Conservation (phyloP, 2,888 invertebrate species). For the Idaea dimidiata region DNA sequence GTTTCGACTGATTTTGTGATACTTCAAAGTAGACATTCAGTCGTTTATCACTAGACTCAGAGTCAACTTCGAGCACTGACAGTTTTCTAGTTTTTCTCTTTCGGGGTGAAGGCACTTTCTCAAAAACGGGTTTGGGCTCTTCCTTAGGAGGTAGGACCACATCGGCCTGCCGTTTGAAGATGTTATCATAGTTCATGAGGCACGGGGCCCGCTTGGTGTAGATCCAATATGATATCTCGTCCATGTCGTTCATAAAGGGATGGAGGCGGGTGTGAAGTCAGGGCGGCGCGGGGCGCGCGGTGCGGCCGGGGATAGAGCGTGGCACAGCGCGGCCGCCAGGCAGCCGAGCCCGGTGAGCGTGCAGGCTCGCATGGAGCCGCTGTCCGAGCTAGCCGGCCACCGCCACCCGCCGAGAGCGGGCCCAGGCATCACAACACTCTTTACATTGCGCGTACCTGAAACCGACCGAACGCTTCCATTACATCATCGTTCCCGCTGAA, state of each 20-base stretch:
- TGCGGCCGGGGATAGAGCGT: conserved; percentile 32
- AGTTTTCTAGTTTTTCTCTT: conserved; percentile 65
- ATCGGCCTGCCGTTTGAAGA: conserved; percentile 50
- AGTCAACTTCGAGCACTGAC: conserved; percentile 56
- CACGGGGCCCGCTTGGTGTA: conserved; percentile 72
- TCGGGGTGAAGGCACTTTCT: conserved; percentile 45
- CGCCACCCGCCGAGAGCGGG: conserved; percentile 17
- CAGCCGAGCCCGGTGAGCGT: conserved; percentile 37
- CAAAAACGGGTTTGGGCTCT: conserved; percentile 38
- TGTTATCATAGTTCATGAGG: conserved; percentile 65
- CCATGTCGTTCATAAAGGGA: conserved; percentile 74
- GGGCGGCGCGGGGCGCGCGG: conserved; percentile 15
- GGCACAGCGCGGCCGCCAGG: conserved; percentile 45
- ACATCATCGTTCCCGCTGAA: background rate
- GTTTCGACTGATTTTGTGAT: conserved; percentile 44
- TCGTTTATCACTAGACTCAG: conserved; percentile 48
- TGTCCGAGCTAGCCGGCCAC: conserved; percentile 28
- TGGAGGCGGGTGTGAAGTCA: conserved; percentile 19
- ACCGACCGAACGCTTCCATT: background rate
- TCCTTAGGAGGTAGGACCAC: conserved; percentile 51
- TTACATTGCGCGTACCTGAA: background rate
- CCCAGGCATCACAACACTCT: conserved; percentile 3
- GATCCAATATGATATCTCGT: conserved; percentile 74
- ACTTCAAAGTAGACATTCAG: conserved; percentile 63
- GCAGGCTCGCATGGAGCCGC: conserved; percentile 10